Evolutionary conservation across 1,140 invertebrate species (phyloP), one percentile per base, ranked within the genome.

Genomic region (Helicoverpa armigera): DNA sequence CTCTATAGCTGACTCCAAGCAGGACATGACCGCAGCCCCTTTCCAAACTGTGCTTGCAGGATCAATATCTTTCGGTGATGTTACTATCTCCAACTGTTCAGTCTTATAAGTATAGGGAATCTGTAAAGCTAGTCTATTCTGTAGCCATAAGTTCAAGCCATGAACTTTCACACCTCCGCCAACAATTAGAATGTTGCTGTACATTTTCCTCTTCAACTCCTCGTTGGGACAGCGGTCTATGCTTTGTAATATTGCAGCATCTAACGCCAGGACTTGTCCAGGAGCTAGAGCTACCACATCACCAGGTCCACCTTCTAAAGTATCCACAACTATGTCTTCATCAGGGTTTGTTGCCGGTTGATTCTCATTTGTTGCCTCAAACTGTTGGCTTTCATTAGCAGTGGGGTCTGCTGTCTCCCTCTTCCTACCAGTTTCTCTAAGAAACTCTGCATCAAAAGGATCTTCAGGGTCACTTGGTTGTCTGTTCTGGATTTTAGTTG

Each of bases 181-280:
- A 48, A 99, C 98, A 0, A 99, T 96, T 12, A 99, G 94, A 82
- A 99, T 98, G 88, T 97, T 98, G 74, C 97, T 98, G 88, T 98
- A 99, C 98, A 99, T 99, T 95, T 98, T 98, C 23, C 98, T 95
- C 94, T 99, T 99, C 53, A 99, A 94, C 84, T 99, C 98, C 81
- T 99, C 98, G 31, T 96, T 97, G 4, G 96, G 96, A 95, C 98
- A 99, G 88, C 97, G 96, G 85, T 99, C 98, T 81, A 99, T 99
- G 87, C 98, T 98, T 89, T 98, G 97, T 14, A 99, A 94, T 82
- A 99, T 97, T 2, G 98, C 98, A 88, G 98, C 97, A 95, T 99
- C 98, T 29, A 99, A 91, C 3, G 98, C 97, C 76, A 99, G 94
- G 9, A 99, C 96, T 90, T 98, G 97, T 18, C 97, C 97, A 1